A percentile compares a stretch with the other conserved stretches of the same genome.
phyloP scores from a whole-genome alignment of 2,797 vertebrate genomes.

The Otolemur crassicaudatus region DNA sequence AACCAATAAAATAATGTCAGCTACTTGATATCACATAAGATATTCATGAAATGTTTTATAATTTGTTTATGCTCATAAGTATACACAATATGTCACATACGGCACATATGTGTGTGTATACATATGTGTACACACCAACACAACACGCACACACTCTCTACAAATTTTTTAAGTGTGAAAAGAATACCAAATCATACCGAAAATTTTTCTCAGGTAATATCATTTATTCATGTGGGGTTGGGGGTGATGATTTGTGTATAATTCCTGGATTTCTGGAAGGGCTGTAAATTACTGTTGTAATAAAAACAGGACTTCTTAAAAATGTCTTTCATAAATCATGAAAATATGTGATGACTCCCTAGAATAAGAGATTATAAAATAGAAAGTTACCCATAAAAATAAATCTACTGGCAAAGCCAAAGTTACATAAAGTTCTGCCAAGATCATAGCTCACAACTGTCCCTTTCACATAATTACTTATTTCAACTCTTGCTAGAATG shows the following conservation, averaged over 20 bases:
- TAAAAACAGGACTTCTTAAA: constrained; percentile 35
- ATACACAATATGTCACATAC: background rate
- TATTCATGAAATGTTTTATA: background rate
- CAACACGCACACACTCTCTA: background rate
- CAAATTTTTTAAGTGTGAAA: constrained; percentile 26
- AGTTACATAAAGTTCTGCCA: constrained; percentile 84
- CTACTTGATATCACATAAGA: background rate
- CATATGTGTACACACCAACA: background rate
- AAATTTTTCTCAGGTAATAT: background rate
- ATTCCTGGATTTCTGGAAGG: background rate
- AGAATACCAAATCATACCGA: background rate
- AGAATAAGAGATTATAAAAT: constrained; percentile 80
- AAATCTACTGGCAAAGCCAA: constrained; percentile 80
- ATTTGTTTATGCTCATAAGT: background rate
- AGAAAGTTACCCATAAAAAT: constrained; percentile 79
- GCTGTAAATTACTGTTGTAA: background rate
- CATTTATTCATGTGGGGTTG: background rate
- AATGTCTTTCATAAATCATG: constrained; percentile 40
- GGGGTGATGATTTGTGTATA: background rate
- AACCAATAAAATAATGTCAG: background rate
- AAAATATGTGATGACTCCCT: constrained; percentile 56
- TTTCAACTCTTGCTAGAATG: constrained; percentile 20
- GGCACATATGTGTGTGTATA: background rate
- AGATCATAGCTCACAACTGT: constrained; percentile 80
- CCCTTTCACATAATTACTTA: constrained; percentile 13